Evolutionary conservation across 2,888 invertebrate genomes (phyloP).

Genomic region (Chloroclystis v-ata): DNA sequence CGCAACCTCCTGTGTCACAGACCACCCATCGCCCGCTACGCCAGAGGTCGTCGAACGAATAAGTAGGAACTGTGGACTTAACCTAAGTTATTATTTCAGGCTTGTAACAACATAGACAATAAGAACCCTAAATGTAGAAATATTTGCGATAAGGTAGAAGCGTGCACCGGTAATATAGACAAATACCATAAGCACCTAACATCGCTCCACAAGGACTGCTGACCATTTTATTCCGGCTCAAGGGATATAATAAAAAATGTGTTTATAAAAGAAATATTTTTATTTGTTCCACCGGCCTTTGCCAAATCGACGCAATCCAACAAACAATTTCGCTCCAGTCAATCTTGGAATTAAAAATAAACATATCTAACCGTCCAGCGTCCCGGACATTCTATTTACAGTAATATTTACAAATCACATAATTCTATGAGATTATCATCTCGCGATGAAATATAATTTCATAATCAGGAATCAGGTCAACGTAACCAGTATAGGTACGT

Average conservation of each 20-base stretch:
- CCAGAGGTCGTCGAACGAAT: too few species aligned
- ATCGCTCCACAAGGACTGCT: too few species aligned
- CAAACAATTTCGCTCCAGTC: constrained; percentile 23
- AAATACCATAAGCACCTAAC: too few species aligned
- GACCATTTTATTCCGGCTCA: too few species aligned
- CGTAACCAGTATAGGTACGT: neutral
- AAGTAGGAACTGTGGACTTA: too few species aligned
- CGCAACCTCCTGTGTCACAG: too few species aligned
- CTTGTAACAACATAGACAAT: too few species aligned
- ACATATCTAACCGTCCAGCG: constrained; percentile 23
- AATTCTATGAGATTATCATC: constrained; percentile 22
- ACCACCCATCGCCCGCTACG: too few species aligned
- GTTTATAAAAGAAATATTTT: constrained; percentile 66
- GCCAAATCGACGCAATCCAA: constrained; percentile 28
- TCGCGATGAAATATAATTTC: constrained; percentile 17
- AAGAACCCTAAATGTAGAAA: too few species aligned
- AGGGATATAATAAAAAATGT: constrained; percentile 21
- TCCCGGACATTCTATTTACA: constrained; percentile 28
- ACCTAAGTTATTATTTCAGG: too few species aligned
- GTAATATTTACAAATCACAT: constrained; percentile 21
- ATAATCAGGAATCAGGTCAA: constrained; percentile 13
- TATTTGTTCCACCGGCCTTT: constrained; percentile 55
- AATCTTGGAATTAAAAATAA: constrained; percentile 21
- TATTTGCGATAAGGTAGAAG: too few species aligned
- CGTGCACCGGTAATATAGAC: too few species aligned